A percentile compares a stretch with the other conserved stretches of the same genome.
Evolutionary conservation across 2,888 invertebrate genomes (phyloP).

Genomic region (Rhagium mordax): DNA sequence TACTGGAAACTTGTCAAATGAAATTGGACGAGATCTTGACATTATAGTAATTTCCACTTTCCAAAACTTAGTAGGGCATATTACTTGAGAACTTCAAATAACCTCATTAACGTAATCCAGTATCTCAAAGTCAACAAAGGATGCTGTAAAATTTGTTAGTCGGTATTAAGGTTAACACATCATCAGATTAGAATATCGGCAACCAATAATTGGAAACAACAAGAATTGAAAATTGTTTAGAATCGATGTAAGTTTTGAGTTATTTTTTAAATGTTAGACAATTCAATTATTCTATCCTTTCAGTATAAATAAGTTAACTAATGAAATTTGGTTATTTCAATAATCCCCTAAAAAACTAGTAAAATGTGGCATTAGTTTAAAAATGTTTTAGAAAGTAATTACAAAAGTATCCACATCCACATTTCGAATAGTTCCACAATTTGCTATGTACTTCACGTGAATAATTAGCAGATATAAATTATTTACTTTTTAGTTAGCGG

Average conservation of each 20-base stretch:
- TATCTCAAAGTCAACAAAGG: conserved; percentile 18
- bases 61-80: conserved; percentile 11
- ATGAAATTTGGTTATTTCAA: background rate
- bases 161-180: conserved; percentile 4
- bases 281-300: too few species aligned
- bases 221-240: background rate
- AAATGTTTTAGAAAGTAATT: background rate
- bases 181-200: background rate
- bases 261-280: too few species aligned
- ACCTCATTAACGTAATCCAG: conserved; percentile 14
- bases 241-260: too few species aligned
- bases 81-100: conserved; percentile 22
- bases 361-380: background rate
- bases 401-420: conserved; percentile 10
- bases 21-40: conserved; percentile 14
- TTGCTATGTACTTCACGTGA: conserved; percentile 7
- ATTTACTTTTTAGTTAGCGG: conserved; percentile 34
- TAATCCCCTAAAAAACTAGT: background rate
- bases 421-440: background rate
- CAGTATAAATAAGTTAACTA: too few species aligned
- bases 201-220: background rate
- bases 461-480: conserved; percentile 31
- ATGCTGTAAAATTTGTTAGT: conserved; percentile 15
- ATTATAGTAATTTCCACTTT: conserved; percentile 19
- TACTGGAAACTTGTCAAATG: conserved; percentile 5